Conservation (phyloP, 2,113 vertebrate genomes). For the Scomber scombrus region DNA sequence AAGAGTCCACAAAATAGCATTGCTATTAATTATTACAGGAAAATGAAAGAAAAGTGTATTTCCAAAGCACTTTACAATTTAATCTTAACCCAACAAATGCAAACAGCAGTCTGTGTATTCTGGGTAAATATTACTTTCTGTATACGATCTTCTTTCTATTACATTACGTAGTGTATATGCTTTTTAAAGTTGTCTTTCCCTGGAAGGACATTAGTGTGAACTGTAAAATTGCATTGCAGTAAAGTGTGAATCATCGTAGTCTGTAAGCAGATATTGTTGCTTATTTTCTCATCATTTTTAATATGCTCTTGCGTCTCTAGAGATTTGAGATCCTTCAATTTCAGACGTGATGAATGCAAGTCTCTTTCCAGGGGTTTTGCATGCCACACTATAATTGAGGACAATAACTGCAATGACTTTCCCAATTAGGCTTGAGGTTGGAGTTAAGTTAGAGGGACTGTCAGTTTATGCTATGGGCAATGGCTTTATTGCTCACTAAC, state of each 20-base stretch:
- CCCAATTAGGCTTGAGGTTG: slow-evolving; percentile 94
- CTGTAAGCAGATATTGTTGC: slow-evolving; percentile 37
- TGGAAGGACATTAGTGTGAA: not conserved
- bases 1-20: slow-evolving; percentile 22
- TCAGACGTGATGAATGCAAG: slow-evolving; percentile 59
- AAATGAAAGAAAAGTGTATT: not conserved
- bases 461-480: slow-evolving; percentile 93
- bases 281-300: slow-evolving; percentile 66
- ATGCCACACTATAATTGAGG: slow-evolving; percentile 89
- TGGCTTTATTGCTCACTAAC: slow-evolving; percentile 98
- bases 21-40: slow-evolving; percentile 49
- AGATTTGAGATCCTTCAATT: slow-evolving; percentile 58
- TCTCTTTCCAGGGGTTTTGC: slow-evolving; percentile 73
- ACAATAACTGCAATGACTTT: slow-evolving; percentile 92
- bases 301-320: slow-evolving; percentile 37
- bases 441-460: slow-evolving; percentile 92
- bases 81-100: not conserved
- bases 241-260: not conserved
- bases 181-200: slow-evolving; percentile 14
- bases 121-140: not conserved
- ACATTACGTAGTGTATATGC: not conserved
- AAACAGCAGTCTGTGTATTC: not conserved
- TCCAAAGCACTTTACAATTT: slow-evolving; percentile 1
- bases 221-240: slow-evolving; percentile 12
- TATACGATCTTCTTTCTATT: not conserved